Evolutionary conservation across 2,113 vertebrate species (phyloP), one percentile per base, ranked within the genome.

Genomic region (Cacatua alba): DNA sequence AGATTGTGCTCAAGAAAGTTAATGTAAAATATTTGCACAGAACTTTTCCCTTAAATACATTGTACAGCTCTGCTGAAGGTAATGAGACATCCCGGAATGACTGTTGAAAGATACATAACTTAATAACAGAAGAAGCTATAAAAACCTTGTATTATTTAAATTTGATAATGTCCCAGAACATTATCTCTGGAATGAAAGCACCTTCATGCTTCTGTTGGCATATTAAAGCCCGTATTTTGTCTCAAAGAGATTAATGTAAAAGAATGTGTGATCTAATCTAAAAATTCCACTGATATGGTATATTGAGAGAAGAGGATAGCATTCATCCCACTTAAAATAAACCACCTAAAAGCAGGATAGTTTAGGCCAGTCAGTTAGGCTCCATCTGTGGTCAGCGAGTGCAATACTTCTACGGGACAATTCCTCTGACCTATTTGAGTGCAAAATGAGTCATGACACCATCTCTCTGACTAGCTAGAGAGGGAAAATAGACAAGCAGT

Each of bases 81-180:
- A 92, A 94, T 90, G 75, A 95, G 52, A 87, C 87, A 62, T 76
- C 41, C 35, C 23, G 84, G 59, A 82, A 51, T 65, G 53, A 39
- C 55, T 77, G 63, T 51, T 44, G 68, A 74, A 92, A 83, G 85
- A 39, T 35, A 48, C 0, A 0, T 86, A 72, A 69, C 46, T 90
- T 88, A 90, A 90, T 80, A 82, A 63, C 46, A 94, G 39, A 75
- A 69, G 68, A 55, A 86, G 76, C 60, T 83, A 60, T 88, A 94
- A 93, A 95, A 95, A 67, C 8, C 49, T 78, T 52, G 29, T 64
- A 67, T 85, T 10, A 68, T 93, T 94, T 85, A 74, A 82, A 86
- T 86, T 83, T 67, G 64, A 44, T 90, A 88, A 75, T 92, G 39
- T 26, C 68, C 78, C 59, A 80, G 90, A 74, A 82, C 26, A 48